These are phyloP conservation scores for Cololabis saira DNA, from an alignment of 2,113 vertebrate species.

Conservation along the genomic window DNA sequence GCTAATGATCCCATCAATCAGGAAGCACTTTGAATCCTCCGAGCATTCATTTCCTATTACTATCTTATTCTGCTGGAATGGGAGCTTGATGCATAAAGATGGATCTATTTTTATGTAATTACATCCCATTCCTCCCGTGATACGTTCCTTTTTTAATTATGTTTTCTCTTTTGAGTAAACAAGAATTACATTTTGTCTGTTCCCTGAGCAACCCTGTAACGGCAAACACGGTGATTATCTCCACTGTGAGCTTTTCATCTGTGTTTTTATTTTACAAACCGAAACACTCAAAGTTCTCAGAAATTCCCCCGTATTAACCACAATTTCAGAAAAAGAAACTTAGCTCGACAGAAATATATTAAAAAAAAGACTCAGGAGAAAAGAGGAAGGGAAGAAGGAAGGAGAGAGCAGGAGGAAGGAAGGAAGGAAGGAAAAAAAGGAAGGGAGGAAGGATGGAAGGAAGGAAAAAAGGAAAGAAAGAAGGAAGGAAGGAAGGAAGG, in stretches of 20 bases:
- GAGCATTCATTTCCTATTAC: conserved; percentile 43
- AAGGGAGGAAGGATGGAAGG: too few species aligned
- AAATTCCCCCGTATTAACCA: conserved; percentile 20
- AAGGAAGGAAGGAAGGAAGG: too few species aligned
- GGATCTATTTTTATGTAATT: conserved; percentile 69
- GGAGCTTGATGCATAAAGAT: conserved; percentile 49
- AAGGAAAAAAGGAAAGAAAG: too few species aligned
- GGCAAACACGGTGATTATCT: conserved; percentile 52
- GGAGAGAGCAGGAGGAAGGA: conserved; percentile 15
- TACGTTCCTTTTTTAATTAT: conserved; percentile 57
- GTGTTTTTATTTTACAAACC: conserved; percentile 21
- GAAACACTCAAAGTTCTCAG: conserved; percentile 32
- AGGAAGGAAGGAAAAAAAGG: too few species aligned
- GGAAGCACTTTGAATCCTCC: conserved; percentile 30
- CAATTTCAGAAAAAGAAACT: neutral
- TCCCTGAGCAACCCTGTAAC: conserved; percentile 56
- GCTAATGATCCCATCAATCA: conserved; percentile 65
- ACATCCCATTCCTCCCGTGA: conserved; percentile 50
- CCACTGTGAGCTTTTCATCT: conserved; percentile 3
- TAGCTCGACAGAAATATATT: neutral
- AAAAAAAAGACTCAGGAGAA: neutral
- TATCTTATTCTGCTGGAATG: conserved; percentile 27
- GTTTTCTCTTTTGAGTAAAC: conserved; percentile 48
- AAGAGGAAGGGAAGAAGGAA: conserved; percentile 1
- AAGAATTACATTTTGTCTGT: conserved; percentile 39